These are phyloP conservation scores for Rachycentron canadum DNA, from an alignment of 2,797 vertebrate genomes.

Conservation along the genomic window DNA sequence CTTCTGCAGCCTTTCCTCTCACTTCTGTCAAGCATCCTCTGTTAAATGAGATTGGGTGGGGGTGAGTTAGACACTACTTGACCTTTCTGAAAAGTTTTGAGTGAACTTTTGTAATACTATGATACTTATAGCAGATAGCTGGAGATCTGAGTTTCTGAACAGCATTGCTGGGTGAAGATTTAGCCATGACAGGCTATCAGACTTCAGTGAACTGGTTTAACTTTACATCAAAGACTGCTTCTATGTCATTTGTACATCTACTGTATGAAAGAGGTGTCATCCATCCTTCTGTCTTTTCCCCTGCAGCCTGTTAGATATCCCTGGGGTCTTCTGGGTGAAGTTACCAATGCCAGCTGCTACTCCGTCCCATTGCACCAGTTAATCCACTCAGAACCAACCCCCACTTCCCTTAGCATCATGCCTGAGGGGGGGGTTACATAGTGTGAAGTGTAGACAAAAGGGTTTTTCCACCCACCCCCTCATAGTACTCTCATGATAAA, in stretches of 20 bases:
- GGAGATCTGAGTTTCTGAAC: background rate
- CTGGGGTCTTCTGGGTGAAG: constrained; percentile 40
- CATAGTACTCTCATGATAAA: constrained; percentile 9
- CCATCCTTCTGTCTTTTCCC: constrained; percentile 5
- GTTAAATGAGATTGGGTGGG: background rate
- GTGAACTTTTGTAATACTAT: background rate
- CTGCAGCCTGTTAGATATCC: constrained; percentile 16
- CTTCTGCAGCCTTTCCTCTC: background rate
- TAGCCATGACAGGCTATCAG: background rate
- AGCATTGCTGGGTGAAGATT: no score
- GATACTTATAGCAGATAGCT: background rate
- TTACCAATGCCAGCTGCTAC: constrained; percentile 63
- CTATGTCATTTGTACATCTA: background rate
- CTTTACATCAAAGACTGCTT: background rate
- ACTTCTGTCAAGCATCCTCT: no score
- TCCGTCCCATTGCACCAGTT: constrained; percentile 53
- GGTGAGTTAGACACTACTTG: no score
- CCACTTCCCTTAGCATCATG: constrained; percentile 41
- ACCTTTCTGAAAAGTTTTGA: no score
- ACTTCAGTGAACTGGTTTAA: background rate
- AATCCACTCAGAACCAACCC: constrained; percentile 65
- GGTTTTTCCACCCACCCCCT: constrained; percentile 4
- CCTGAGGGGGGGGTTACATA: constrained; percentile 30
- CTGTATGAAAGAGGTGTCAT: background rate
- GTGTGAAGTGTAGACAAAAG: constrained; percentile 66